A percentile compares a stretch with the other conserved stretches of the same genome.
Conservation (phyloP, 2,113 vertebrate species). For the Plecotus auritus region DNA sequence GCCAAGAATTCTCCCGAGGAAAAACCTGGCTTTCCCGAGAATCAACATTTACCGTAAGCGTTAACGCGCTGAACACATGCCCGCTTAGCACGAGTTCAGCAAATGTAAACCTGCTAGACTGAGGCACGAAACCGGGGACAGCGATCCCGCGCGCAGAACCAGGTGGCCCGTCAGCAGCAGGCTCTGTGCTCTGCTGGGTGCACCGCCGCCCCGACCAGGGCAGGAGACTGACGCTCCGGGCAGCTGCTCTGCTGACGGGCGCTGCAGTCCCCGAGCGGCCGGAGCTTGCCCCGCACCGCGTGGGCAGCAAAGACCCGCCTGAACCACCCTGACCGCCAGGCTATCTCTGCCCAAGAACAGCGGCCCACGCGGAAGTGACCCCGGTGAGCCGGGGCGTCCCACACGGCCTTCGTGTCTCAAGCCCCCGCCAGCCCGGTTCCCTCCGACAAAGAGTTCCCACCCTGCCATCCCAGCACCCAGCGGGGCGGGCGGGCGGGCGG, state of each 20-base stretch:
- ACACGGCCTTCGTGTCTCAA: background rate
- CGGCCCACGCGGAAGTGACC: background rate
- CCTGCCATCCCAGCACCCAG: background rate
- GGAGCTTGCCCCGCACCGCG: no score
- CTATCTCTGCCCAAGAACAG: background rate
- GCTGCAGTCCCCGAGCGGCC: background rate
- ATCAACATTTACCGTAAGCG: background rate
- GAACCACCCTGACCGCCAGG: background rate
- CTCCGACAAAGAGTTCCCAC: no score
- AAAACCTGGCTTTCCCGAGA: background rate
- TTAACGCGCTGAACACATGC: background rate
- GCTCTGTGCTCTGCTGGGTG: background rate
- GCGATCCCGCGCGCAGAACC: background rate
- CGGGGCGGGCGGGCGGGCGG: background rate
- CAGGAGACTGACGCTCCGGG: no score
- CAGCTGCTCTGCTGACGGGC: background rate
- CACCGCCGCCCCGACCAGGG: no score
- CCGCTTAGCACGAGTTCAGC: background rate
- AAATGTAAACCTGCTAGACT: background rate
- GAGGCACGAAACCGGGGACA: background rate
- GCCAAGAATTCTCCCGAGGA: background rate
- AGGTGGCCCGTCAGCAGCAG: background rate
- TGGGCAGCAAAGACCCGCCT: no score
- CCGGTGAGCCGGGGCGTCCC: background rate
- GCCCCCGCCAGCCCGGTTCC: background rate